Evolutionary conservation across 2,888 invertebrate species (phyloP), one percentile per base, ranked within the genome.

Genomic region (Synergus itoensis): DNA sequence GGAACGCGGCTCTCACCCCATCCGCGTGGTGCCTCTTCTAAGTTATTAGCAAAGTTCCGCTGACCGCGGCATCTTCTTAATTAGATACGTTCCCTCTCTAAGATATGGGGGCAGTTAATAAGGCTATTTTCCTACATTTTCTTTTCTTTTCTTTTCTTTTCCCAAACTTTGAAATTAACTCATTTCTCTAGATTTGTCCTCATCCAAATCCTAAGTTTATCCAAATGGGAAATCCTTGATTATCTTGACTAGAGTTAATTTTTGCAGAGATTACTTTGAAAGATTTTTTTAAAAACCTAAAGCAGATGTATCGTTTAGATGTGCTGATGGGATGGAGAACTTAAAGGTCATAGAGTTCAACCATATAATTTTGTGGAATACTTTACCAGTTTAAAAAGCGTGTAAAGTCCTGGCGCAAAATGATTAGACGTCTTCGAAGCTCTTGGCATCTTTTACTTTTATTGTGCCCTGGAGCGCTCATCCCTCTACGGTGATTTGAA

Each of bases 11-110:
- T 84, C 87, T 84, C 83, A 80, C 81, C 82, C 84, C 81, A 80
- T 81, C 79, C 81, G 82, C 85, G 84, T 85, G 85, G 84, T 85
- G 86, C 85, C 84, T 84, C 86, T 84, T 85, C 85, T 75, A 77
- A 85, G 88, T 91, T 91, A 91, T 91, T 91, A 91, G 89, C 85
- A 91, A 91, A 91, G 90, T 91, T 91, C 85, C 85, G 86, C 90
- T 89, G 89, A 88, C 89, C 87, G 87, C 87, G 88, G 89, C 87
- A 90, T 89, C 88, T 89, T 88, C 89, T 91, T 91, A 91, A 91
- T 91, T 91, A 89, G 73, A 73, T 73, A 73, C 53, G 73, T 53
- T 53, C 53, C 40, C 73, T 53, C 73, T n/a, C 40, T 73, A n/a
- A 53, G 48, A 73, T 73, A 73, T 73, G 43, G 73, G n/a, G 53